Evolutionary conservation across 1,140 invertebrate genomes (phyloP).

Genomic region (Dreissena rostriformis): DNA sequence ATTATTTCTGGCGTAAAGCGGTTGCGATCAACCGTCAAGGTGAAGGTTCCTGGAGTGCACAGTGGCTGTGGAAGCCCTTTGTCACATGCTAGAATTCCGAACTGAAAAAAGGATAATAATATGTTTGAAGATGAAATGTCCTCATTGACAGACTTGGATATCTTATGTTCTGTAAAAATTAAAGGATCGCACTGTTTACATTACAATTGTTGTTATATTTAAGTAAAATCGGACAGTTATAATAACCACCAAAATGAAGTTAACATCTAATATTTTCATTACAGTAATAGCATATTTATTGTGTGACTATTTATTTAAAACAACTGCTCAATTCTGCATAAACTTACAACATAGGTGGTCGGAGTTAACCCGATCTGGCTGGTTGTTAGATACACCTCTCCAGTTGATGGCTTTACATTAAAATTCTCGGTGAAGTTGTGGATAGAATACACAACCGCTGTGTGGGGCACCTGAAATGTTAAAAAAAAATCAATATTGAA

Average conservation of each 20-base stretch:
- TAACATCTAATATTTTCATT: neutral
- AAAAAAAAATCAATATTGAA: neutral
- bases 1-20: conserved; percentile 50
- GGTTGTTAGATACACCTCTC: conserved; percentile 7
- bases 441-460: conserved; percentile 14
- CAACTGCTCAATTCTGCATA: neutral
- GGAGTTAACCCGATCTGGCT: conserved; percentile 16
- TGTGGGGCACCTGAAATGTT: conserved; percentile 39
- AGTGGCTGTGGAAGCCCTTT: neutral
- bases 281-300: neutral
- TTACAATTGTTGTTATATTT: no score
- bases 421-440: neutral
- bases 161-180: no score
- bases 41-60: neutral
- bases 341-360: conserved; percentile 18
- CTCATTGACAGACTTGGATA: no score
- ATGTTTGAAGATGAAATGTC: no score
- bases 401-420: conserved; percentile 1
- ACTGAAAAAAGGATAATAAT: conserved; percentile 6
- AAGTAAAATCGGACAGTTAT: no score
- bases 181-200: no score
- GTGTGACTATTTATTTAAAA: neutral
- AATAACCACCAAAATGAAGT: no score
- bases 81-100: conserved; percentile 33
- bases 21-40: conserved; percentile 30